Evolutionary conservation across 2,888 invertebrate species (phyloP), one percentile per base, ranked within the genome.

Genomic region (Ormyrus thymus): DNA sequence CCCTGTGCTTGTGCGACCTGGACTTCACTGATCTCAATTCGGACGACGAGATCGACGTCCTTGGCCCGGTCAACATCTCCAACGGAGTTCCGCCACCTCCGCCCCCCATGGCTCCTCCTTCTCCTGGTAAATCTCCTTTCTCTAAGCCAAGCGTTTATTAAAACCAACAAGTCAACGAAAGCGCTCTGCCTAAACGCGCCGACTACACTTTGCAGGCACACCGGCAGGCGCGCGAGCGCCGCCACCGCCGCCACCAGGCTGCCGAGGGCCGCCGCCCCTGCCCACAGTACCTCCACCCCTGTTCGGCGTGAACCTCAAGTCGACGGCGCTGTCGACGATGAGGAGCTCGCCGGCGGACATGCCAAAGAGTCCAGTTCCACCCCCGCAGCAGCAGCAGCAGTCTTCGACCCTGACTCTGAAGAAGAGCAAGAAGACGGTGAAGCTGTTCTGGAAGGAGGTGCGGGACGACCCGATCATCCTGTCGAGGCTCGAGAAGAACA

Each of bases 381-480:
- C 81, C 81, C 65, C 46, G 88, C 91, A 77, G 45, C 70, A 66
- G 55, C 78, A 46, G 62, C 66, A 73, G 48, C 66, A 55, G 50
- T 9, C 48, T 8, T 92, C 86, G 43, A 62, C 64, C 7, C 15
- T 55, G 6, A 56, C 6, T 43, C n/a, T 94, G 58, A 95, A 94
- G 89, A 97, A 97, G 89, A 97, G 95, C 87, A 98, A 98, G 91
- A 97, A 98, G 90, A 99, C 99, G 45, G 96, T 99, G 11, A 98
- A 98, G 90, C 92, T 99, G 71, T 99, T 99, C 90, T 99, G 99
- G 99, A 96, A 96, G 88, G 98, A 99, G 90, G 96, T 97, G 7
- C 93, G 96, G 83, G 97, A 96, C 83, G 94, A 94, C 87, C 94
- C 94, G 0, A 91, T 94, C 53, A 94, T 94, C 81, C 91, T 94